Percentiles rank a stretch among this genome's conserved stretches.
phyloP scores from a whole-genome alignment of 2,797 vertebrate species.

The Centropyge bicolor region DNA sequence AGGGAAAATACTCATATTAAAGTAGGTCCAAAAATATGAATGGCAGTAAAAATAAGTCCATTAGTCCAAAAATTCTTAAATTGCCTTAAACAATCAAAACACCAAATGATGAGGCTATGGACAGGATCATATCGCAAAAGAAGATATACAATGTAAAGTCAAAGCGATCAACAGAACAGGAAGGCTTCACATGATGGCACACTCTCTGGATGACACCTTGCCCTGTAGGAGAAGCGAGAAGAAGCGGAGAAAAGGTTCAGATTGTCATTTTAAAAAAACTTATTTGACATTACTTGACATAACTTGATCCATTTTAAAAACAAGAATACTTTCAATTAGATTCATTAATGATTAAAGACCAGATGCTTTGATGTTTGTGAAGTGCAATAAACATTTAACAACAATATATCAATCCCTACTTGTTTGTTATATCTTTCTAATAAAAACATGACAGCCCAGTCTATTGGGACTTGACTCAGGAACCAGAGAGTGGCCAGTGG shows the following conservation, averaged over 20 bases:
- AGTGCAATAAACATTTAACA: neutral
- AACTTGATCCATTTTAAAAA: neutral
- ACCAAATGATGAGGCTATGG: conserved; percentile 68
- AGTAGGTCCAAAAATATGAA: conserved; percentile 36
- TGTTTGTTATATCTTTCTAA: too few species aligned
- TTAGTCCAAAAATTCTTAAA: conserved; percentile 29
- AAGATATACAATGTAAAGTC: conserved; percentile 23
- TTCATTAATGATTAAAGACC: neutral
- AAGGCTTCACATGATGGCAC: conserved; percentile 91
- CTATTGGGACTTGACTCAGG: too few species aligned
- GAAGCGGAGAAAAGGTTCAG: neutral
- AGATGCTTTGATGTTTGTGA: neutral
- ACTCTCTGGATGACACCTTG: conserved; percentile 91
- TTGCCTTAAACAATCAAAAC: conserved; percentile 52
- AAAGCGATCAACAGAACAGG: conserved; percentile 45
- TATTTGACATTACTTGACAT: too few species aligned
- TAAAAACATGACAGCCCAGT: too few species aligned
- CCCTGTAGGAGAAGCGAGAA: conserved; percentile 85
- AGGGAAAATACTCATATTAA: conserved; percentile 21
- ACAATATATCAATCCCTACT: neutral
- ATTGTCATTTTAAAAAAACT: neutral
- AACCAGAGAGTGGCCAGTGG: too few species aligned
- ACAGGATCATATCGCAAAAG: conserved; percentile 87
- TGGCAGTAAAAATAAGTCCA: conserved; percentile 42
- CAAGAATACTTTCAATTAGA: neutral